Evolutionary conservation across 2,797 vertebrate species (phyloP).

Genomic region (Parotocinclus haroldoi): DNA sequence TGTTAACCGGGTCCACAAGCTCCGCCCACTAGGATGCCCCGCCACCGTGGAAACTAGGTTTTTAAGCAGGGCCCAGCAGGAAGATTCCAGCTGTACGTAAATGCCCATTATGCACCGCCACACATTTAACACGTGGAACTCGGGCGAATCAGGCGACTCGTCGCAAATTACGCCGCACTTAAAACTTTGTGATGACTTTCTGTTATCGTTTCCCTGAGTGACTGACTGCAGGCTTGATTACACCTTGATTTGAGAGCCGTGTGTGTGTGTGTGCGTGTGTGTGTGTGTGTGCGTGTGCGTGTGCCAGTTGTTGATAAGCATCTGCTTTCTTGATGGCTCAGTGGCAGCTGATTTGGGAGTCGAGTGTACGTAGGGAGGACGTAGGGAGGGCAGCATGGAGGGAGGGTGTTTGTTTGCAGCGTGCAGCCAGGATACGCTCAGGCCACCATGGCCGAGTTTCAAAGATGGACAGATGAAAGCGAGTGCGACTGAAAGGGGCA

Average conservation of each 20-base stretch:
- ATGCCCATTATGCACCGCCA: too few species aligned
- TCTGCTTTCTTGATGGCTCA: constrained; percentile 36
- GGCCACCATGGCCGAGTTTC: constrained; percentile 59
- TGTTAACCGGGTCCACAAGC: too few species aligned
- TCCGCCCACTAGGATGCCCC: too few species aligned
- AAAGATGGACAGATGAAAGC: constrained; percentile 59
- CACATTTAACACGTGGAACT: not conserved
- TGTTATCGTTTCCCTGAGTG: constrained; percentile 2
- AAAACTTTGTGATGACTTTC: constrained; percentile 37
- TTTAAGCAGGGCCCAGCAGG: too few species aligned
- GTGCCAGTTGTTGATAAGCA: constrained; percentile 43
- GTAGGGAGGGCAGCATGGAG: constrained; percentile 2
- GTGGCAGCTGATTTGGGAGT: constrained; percentile 35
- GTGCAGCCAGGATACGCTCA: constrained; percentile 53
- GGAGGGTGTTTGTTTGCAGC: constrained; percentile 54
- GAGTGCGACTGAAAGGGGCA: constrained; percentile 40
- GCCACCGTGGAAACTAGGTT: too few species aligned
- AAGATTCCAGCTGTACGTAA: too few species aligned
- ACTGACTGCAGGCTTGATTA: constrained; percentile 46
- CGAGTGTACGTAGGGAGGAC: constrained; percentile 26
- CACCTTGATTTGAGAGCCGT: constrained; percentile 35
- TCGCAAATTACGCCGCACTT: constrained; percentile 35
- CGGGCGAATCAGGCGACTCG: constrained; percentile 6
- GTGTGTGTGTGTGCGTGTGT: constrained; percentile 5
- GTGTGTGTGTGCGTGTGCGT: constrained; percentile 8